These are phyloP conservation scores for Bradypus variegatus DNA, from an alignment of 2,797 vertebrate genomes.

Conservation along the genomic window DNA sequence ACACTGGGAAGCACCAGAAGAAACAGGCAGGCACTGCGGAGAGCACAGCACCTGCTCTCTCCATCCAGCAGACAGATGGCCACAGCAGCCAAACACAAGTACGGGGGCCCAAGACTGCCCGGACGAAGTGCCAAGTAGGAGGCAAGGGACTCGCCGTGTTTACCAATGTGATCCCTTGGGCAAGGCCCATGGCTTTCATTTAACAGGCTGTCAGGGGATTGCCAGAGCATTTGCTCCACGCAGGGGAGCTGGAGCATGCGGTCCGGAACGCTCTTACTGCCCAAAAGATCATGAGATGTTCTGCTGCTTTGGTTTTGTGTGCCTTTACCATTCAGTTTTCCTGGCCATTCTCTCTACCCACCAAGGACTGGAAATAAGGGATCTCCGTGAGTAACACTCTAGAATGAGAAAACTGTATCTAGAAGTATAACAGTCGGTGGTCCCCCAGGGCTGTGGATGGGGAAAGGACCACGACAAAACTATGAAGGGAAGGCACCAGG, in stretches of 20 bases:
- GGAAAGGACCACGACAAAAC: too few species aligned
- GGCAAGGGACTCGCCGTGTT: fast-evolving
- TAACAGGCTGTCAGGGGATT: too few species aligned
- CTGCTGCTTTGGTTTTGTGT: not conserved
- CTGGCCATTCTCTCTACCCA: not conserved
- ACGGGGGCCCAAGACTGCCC: fast-evolving
- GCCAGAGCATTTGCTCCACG: not conserved
- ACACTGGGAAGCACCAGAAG: too few species aligned
- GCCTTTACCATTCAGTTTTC: not conserved
- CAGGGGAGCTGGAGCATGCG: not conserved
- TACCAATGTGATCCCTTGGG: not conserved
- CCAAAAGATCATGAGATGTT: not conserved
- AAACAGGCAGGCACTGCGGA: not conserved
- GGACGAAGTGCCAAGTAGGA: too few species aligned
- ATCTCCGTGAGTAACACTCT: too few species aligned
- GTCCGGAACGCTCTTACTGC: not conserved
- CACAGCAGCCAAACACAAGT: fast-evolving
- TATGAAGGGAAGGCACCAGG: too few species aligned
- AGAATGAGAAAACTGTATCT: too few species aligned
- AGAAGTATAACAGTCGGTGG: not conserved
- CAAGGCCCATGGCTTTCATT: too few species aligned
- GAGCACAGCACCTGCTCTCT: fast-evolving
- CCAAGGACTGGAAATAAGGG: too few species aligned
- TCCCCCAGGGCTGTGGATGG: too few species aligned
- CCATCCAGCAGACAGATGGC: not conserved